Base-by-base conservation (phyloP, 1,140 invertebrate genomes). In the Drosophila sproati region DNA sequence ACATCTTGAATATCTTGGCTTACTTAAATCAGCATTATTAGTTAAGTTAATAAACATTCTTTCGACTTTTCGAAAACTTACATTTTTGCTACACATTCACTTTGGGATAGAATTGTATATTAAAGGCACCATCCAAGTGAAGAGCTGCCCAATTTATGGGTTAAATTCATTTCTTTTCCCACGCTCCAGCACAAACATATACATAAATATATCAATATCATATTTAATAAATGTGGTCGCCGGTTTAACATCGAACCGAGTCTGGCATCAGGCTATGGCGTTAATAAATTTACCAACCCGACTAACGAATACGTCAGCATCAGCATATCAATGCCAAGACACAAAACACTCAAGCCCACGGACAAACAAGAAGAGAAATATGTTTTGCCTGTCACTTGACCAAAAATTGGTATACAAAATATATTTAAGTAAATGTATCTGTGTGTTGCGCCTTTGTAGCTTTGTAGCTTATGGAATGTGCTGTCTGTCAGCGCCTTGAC, bases 171-270 rank as follows among this genome's bases (percentile, higher is more conserved):
- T 31, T 31, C 8, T 62, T 66, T 73, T 31, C 10, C 10, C 39
- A 43, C 73, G 51, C 41, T 37, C 31, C n/a, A 37, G 47, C 68
- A 37, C 28, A 28, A 47, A 41, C 56, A 54, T 32, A 56, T 31
- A 12, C 69, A 85, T 79, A 87, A 70, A 82, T 82, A 87, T 86
- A 86, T 86, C 82, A 86, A 79, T 82, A 71, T 63, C 72, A 79
- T 87, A 82, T 86, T 88, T 82, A 87, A 78, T 89, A 87, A 88
- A 83, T 74, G 73, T 74, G 72, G 60, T 47, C 41, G 59, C 63
- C 77, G 59, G 45, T 62, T 57, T 57, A 4, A 29, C 68, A 73
- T 62, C 51, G 43, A 73, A 56, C 61, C 29, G 39, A 72, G 80
- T 89, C 83, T 77, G 73, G 74, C 79, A 77, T 71, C 76, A 88